These are phyloP conservation scores for Rhodeus uyekii DNA, from an alignment of 2,797 vertebrate species.

Conservation along the genomic window DNA sequence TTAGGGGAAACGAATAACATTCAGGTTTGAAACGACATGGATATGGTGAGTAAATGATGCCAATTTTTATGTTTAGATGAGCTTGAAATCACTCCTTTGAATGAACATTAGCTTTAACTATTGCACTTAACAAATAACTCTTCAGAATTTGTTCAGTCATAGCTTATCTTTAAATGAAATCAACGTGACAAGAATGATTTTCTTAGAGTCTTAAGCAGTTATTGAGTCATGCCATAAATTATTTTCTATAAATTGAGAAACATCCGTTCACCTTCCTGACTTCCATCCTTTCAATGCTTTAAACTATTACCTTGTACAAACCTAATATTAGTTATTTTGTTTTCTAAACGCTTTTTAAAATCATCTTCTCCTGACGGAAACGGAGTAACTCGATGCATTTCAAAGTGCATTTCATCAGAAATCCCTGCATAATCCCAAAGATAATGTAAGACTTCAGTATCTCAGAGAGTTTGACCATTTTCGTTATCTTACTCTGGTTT, in stretches of 20 bases:
- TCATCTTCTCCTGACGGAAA: conserved; percentile 43
- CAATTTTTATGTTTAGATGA: not conserved
- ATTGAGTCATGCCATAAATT: conserved; percentile 23
- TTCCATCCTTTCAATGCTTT: conserved; percentile 3
- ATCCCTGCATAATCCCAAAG: conserved; percentile 65
- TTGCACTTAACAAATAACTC: conserved; percentile 65
- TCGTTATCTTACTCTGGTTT: conserved; percentile 2
- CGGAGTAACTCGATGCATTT: conserved; percentile 59
- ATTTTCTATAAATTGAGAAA: conserved; percentile 10
- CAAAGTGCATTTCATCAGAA: conserved; percentile 70
- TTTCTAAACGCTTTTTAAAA: conserved; percentile 36
- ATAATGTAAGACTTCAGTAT: conserved; percentile 35
- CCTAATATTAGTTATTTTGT: conserved; percentile 30
- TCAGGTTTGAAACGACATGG: not conserved
- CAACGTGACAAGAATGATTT: not conserved
- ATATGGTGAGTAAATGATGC: not conserved
- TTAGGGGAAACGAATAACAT: not conserved
- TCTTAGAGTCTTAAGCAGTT: conserved; percentile 24
- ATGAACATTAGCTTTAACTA: conserved; percentile 52
- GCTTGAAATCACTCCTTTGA: not conserved
- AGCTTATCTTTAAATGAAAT: conserved; percentile 35
- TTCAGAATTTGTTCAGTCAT: conserved; percentile 47
- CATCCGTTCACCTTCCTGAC: not conserved
- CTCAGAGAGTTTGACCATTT: not conserved
- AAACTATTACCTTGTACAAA: conserved; percentile 17